Conservation (phyloP, 2,888 invertebrate species). For the Ornithoptera alexandrae region DNA sequence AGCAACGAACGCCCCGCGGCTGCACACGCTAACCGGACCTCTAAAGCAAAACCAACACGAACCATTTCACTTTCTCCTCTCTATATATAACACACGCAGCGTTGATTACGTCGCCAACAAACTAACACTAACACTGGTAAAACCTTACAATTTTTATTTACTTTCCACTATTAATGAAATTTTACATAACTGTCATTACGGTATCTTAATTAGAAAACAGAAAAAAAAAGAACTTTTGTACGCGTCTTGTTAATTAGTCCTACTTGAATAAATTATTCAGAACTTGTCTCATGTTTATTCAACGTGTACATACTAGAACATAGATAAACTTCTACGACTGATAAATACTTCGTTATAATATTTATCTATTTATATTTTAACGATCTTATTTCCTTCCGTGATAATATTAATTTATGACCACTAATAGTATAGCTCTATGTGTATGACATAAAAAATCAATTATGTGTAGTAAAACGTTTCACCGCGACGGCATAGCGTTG, state of each 20-base stretch:
- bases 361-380: neutral
- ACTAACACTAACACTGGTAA: too few relatives aligned
- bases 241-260: slow-evolving; percentile 2
- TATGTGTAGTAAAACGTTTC: too few relatives aligned
- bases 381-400: neutral
- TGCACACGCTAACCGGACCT: slow-evolving; percentile 15
- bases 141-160: too few relatives aligned
- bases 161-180: too few relatives aligned
- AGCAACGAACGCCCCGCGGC: slow-evolving; percentile 23
- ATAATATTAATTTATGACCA: neutral
- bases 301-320: slow-evolving; percentile 3
- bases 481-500: too few relatives aligned
- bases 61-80: slow-evolving; percentile 15
- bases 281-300: neutral
- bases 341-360: neutral
- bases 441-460: too few relatives aligned
- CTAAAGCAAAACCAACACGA: slow-evolving; percentile 17
- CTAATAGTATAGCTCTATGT: too few relatives aligned
- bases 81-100: neutral
- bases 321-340: neutral
- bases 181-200: too few relatives aligned
- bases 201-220: too few relatives aligned
- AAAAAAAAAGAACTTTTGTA: too few relatives aligned
- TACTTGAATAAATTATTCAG: slow-evolving; percentile 1
- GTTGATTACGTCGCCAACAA: too few relatives aligned